Conservation (phyloP, 2,113 vertebrate genomes). For the Psephotus haematonotus region DNA sequence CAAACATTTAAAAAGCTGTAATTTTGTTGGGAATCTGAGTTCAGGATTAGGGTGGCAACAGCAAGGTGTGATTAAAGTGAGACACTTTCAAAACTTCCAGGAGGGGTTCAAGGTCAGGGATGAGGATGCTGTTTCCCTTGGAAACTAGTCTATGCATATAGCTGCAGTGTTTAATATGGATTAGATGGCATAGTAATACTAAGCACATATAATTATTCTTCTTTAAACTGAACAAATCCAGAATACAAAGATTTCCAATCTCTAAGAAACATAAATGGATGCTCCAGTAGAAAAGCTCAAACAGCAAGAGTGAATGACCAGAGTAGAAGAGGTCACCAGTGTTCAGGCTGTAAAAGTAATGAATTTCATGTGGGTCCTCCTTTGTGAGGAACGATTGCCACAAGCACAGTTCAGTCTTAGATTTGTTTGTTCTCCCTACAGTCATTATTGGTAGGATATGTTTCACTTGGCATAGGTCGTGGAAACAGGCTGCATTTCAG, state of each 20-base stretch:
- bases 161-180: slow-evolving; percentile 49
- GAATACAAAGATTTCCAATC: slow-evolving; percentile 50
- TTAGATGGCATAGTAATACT: slow-evolving; percentile 27
- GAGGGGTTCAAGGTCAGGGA: background rate
- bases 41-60: slow-evolving; percentile 23
- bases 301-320: background rate
- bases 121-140: slow-evolving; percentile 56
- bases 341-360: background rate
- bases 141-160: slow-evolving; percentile 50
- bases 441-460: background rate
- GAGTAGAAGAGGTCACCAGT: background rate
- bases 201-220: slow-evolving; percentile 45
- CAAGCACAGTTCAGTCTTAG: background rate
- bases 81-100: slow-evolving; percentile 7
- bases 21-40: slow-evolving; percentile 35
- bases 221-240: slow-evolving; percentile 60
- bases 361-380: background rate
- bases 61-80: slow-evolving; percentile 10
- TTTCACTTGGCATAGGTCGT: background rate
- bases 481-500: background rate
- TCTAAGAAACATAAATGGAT: slow-evolving; percentile 5
- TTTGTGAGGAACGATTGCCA: background rate
- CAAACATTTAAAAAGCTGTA: slow-evolving; percentile 52
- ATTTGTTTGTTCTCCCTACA: background rate
- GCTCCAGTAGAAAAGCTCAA: background rate